These are phyloP conservation scores for Latrodectus geometricus DNA, from an alignment of 1,140 invertebrate species.

Conservation along the genomic window DNA sequence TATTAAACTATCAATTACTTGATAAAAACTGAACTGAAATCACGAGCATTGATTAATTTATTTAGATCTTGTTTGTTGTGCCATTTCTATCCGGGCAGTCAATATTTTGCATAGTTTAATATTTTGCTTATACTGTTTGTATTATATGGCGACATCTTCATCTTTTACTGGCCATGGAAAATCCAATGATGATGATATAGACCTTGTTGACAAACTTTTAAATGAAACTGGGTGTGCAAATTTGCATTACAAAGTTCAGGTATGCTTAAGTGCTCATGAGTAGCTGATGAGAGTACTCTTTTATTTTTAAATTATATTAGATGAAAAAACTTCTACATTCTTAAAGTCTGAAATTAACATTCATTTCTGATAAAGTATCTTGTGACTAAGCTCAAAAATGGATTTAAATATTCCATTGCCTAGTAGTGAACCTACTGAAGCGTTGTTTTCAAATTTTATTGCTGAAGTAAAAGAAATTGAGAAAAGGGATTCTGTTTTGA, in stretches of 20 bases:
- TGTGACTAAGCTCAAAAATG: constrained; percentile 3
- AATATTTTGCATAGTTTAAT: not conserved
- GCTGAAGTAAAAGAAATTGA: constrained; percentile 93
- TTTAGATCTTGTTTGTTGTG: no score
- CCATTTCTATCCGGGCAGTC: no score
- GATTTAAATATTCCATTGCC: constrained; percentile 51
- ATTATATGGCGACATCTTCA: constrained; percentile 33
- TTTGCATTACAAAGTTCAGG: constrained; percentile 54
- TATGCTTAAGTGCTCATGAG: constrained; percentile 3
- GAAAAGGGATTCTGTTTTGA: constrained; percentile 89
- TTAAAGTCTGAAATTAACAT: not conserved
- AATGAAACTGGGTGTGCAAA: constrained; percentile 49
- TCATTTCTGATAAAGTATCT: not conserved
- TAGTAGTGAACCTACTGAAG: constrained; percentile 17
- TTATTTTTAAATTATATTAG: no score
- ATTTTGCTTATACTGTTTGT: not conserved
- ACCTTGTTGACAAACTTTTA: constrained; percentile 50
- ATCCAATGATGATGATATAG: constrained; percentile 1
- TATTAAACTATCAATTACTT: no score
- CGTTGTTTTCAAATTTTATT: constrained; percentile 51
- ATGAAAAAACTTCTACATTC: no score
- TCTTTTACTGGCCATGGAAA: not conserved
- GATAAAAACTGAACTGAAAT: no score
- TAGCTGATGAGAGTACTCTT: no score
- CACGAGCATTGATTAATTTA: no score